Conservation (phyloP, 2,797 vertebrate genomes). For the Miichthys miiuy region DNA sequence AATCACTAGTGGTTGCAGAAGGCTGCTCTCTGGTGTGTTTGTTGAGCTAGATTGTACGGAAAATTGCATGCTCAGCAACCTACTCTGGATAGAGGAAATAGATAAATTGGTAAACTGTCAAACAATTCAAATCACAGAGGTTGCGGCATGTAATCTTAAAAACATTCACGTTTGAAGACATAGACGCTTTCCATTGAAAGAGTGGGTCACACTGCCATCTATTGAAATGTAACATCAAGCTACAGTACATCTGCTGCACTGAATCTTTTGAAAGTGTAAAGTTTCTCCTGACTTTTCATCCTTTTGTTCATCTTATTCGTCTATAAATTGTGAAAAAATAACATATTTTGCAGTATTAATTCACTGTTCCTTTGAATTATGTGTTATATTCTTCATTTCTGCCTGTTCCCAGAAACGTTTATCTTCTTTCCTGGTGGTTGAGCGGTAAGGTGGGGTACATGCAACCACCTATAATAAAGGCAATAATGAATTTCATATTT, state of each 20-base stretch:
- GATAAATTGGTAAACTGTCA: constrained; percentile 47
- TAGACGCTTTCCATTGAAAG: constrained; percentile 18
- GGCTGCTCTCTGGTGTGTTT: constrained; percentile 54
- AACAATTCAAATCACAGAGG: constrained; percentile 37
- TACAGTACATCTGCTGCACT: neutral
- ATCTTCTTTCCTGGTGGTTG: neutral
- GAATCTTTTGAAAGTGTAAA: neutral
- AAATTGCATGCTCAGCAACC: constrained; percentile 43
- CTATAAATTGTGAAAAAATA: neutral
- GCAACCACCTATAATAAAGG: neutral
- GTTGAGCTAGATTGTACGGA: constrained; percentile 31
- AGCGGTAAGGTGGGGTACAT: neutral
- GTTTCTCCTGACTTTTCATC: neutral
- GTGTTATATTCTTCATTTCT: neutral
- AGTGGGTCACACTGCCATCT: constrained; percentile 75
- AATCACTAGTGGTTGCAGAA: constrained; percentile 38
- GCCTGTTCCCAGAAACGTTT: neutral
- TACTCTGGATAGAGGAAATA: constrained; percentile 21
- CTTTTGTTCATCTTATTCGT: neutral
- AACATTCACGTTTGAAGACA: constrained; percentile 6
- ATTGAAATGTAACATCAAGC: constrained; percentile 40
- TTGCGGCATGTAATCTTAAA: constrained; percentile 37
- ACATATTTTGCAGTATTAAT: neutral
- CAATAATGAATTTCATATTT: constrained; percentile 19
- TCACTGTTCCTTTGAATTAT: neutral